Evolutionary conservation across 1,140 invertebrate species (phyloP), one percentile per base, ranked within the genome.

Genomic region (Odontomachus brunneus): DNA sequence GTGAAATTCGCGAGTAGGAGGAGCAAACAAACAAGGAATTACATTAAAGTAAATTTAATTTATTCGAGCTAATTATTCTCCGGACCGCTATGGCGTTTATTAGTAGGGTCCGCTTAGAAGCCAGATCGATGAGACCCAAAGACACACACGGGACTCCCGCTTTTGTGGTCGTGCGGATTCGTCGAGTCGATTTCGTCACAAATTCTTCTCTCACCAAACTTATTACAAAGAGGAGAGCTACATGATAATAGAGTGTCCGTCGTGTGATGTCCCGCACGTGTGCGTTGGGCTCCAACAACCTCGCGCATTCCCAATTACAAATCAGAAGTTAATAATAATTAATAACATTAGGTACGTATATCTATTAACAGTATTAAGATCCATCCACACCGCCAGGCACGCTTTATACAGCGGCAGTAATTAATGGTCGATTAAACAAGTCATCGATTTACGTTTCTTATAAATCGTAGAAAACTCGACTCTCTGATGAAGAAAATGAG

Each of bases 341-440:
- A 88, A 89, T 89, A 92, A 91, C 89, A 90, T 91, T 91, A 91
- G 84, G 86, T 91, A 91, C 89, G 89, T 91, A 90, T 90, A 89
- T 91, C 90, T 91, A 91, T 90, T 91, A 91, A 91, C 89, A 90
- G 73, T 91, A 90, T 85, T 85, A 88, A 90, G 73, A 76, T 86
- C 85, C 88, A 88, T 75, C 72, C 89, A 89, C 84, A 90, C 89
- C 78, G 57, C 84, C 89, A 89, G 81, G 76, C 89, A 87, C 88
- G 80, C 84, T 85, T 84, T 80, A 71, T 86, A 85, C 85, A 65
- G 55, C 84, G 83, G 66, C 71, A 87, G 75, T 66, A 86, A 84
- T 88, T 49, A 74, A 81, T 85, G 60, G 60, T 88, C 59, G 63
- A 82, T 75, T 85, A 80, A 85, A 90, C 67, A 59, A 84, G 49